Percentiles rank a stretch among this genome's conserved stretches.
These are phyloP conservation scores for Theocolax elegans DNA, from an alignment of 1,140 invertebrate genomes.

Conservation along the genomic window DNA sequence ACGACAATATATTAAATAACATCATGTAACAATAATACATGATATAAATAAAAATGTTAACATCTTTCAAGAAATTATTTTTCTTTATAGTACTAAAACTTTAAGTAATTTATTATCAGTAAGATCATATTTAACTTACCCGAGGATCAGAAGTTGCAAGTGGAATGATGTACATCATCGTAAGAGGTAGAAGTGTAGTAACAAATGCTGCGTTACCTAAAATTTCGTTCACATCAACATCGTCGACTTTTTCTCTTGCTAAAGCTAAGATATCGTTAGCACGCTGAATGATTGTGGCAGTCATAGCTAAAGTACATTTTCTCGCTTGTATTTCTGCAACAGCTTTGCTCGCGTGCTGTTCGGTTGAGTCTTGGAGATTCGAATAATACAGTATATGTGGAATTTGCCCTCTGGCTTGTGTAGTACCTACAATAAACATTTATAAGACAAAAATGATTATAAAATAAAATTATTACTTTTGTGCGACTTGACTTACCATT, in stretches of 20 bases:
- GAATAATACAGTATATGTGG: conserved; percentile 93
- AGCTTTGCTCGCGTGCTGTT: conserved; percentile 73
- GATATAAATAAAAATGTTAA: too few species aligned
- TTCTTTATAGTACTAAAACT: too few species aligned
- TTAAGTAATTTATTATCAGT: too few species aligned
- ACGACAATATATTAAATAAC: too few species aligned
- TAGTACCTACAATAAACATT: conserved; percentile 68
- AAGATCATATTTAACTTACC: conserved; percentile 65
- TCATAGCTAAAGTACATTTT: conserved; percentile 78
- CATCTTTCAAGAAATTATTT: too few species aligned
- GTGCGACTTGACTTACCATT: conserved; percentile 76
- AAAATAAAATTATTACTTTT: not conserved
- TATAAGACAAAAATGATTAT: not conserved
- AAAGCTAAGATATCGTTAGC: conserved; percentile 78
- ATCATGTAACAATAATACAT: too few species aligned
- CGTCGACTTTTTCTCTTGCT: conserved; percentile 75
- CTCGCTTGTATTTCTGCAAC: conserved; percentile 79
- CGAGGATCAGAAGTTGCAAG: conserved; percentile 84
- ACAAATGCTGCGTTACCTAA: conserved; percentile 74
- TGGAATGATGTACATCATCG: conserved; percentile 84
- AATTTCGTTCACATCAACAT: conserved; percentile 69
- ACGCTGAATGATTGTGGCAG: conserved; percentile 77
- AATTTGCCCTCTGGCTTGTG: conserved; percentile 92
- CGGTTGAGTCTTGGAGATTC: conserved; percentile 71
- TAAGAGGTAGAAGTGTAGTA: conserved; percentile 80